phyloP scores from a whole-genome alignment of 1,140 invertebrate species.

The Plodia interpunctella region DNA sequence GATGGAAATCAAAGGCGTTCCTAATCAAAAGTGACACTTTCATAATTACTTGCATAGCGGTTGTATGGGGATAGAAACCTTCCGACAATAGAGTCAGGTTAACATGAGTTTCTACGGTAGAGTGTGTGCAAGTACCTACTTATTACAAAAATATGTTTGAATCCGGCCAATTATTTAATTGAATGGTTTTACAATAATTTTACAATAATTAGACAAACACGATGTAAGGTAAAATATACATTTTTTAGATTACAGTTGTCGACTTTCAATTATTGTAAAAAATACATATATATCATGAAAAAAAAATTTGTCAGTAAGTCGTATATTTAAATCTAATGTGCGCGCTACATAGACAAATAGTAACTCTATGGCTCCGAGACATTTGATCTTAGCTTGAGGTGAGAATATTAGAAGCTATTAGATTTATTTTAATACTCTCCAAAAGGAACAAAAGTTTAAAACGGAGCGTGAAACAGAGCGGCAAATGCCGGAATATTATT shows the following conservation, averaged over 20 bases:
- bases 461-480: conserved; percentile 27
- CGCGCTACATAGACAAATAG: not conserved
- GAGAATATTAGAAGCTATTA: conserved; percentile 30
- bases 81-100: not conserved
- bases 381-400: conserved; percentile 16
- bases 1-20: conserved; percentile 43
- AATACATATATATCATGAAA: no score
- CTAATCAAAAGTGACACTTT: conserved; percentile 63
- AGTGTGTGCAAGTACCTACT: not conserved
- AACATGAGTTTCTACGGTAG: conserved; percentile 1
- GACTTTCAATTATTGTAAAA: no score
- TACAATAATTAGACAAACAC: no score
- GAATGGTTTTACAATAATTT: no score
- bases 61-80: conserved; percentile 35
- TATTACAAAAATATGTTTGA: no score
- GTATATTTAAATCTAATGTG: not conserved
- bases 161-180: no score
- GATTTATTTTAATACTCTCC: conserved; percentile 30
- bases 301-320: no score
- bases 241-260: no score
- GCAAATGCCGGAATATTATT: conserved; percentile 53
- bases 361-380: not conserved
- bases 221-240: no score
- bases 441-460: conserved; percentile 30
- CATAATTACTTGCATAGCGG: conserved; percentile 52